A percentile compares a stretch with the other conserved stretches of the same genome.
phyloP scores from a whole-genome alignment of 2,797 vertebrate species.

The Pangasius krempfi region DNA sequence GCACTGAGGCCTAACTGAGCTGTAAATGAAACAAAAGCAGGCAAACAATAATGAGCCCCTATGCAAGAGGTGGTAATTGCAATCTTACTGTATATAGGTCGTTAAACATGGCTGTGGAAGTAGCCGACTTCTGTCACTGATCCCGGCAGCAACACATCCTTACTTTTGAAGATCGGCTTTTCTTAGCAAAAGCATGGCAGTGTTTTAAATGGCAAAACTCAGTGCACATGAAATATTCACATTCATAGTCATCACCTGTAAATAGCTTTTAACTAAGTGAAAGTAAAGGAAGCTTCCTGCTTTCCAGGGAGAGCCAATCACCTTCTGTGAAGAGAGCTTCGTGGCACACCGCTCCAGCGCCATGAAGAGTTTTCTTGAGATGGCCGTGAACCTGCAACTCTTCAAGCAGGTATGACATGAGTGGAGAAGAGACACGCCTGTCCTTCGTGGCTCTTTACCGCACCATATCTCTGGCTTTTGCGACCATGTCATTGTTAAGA shows the following conservation, averaged over 20 bases:
- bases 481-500: not conserved
- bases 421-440: constrained; percentile 33
- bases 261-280: constrained; percentile 15
- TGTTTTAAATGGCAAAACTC: not conserved
- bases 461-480: not conserved
- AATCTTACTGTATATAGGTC: constrained; percentile 62
- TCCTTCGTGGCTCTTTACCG: not conserved
- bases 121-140: constrained; percentile 41
- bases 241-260: not conserved
- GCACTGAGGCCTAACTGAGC: constrained; percentile 66
- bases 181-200: not conserved
- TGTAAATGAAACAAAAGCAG: constrained; percentile 74
- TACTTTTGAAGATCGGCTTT: constrained; percentile 10
- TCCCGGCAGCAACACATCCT: constrained; percentile 18
- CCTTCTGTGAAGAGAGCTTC: constrained; percentile 94
- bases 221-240: not conserved
- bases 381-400: constrained; percentile 93
- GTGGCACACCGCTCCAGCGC: constrained; percentile 88
- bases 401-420: constrained; percentile 90
- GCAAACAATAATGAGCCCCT: constrained; percentile 67
- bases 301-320: constrained; percentile 89
- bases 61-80: constrained; percentile 67
- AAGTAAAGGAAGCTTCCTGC: constrained; percentile 51
- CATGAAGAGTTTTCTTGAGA: constrained; percentile 90
- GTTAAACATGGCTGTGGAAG: constrained; percentile 57